Evolutionary conservation across 1,140 invertebrate species (phyloP), one percentile per base, ranked within the genome.

Genomic region (Theocolax elegans): DNA sequence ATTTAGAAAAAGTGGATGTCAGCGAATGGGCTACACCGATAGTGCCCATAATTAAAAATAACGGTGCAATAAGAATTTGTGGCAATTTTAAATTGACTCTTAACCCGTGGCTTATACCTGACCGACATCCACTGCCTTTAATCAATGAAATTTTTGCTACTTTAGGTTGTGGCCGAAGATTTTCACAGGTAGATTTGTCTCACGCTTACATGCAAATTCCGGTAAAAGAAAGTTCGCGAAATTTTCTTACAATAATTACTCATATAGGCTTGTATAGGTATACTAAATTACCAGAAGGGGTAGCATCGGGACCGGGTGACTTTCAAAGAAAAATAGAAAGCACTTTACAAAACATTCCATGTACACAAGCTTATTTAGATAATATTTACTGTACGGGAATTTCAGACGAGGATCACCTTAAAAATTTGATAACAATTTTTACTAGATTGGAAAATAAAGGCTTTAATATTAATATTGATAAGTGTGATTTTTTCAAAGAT

Each of bases 281-380:
- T 74, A 80, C 77, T 72, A 73, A 67, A 63, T 51, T 77, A 71
- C 67, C 71, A 3, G 80, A 76, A 56, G 80, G 80, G 2, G 75
- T 79, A 10, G 76, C 67, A 17, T 40, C 76, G 64, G 77, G 77
- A 60, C 82, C 83, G 19, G 80, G 81, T 15, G 83, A 81, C 56
- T 87, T 86, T 72, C 83, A 85, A 71, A 68, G 74, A 38, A 78
- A 77, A 7, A 86, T 87, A 66, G 79, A 85, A 63, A 53, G 78
- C 6, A 46, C 81, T 40, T 62, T 86, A 38, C 10, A 70, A 27
- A 78, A 75, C 13, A 74, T 72, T 62, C 75, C 44, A 42, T 49
- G 53, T 15, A 67, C 72, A 17, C 51, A 38, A 1, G 63, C 58
- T 0, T 71, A 71, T 29, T 19, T 67, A 10, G 68, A 71, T 25